Percentiles rank a stretch among this genome's conserved stretches.
These are phyloP conservation scores for Heterodera carotae DNA, from an alignment of 1,140 invertebrate genomes.

Conservation along the genomic window DNA sequence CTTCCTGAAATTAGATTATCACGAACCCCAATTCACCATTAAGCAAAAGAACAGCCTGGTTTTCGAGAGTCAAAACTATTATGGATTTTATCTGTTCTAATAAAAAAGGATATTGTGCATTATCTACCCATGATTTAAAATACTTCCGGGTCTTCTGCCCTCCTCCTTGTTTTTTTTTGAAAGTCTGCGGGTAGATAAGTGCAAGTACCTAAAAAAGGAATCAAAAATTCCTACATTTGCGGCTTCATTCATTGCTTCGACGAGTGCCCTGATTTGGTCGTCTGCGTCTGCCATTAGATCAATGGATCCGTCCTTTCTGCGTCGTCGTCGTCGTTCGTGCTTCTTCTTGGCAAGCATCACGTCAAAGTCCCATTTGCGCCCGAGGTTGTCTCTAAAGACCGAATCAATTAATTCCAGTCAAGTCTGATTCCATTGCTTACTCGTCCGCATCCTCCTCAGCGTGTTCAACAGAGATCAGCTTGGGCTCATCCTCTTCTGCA, in stretches of 20 bases:
- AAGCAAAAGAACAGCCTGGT: too few species aligned
- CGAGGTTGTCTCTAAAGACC: conserved; percentile 8
- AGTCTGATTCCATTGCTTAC: conserved; percentile 13
- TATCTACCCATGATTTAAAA: too few species aligned
- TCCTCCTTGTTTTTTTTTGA: too few species aligned
- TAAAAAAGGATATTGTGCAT: too few species aligned
- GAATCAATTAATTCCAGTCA: conserved; percentile 7
- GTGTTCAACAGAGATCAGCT: conserved; percentile 20
- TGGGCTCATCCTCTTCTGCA: conserved; percentile 26
- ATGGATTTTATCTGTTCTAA: too few species aligned
- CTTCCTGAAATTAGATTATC: conserved; percentile 40
- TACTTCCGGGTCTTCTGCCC: too few species aligned
- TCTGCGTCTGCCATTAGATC: conserved; percentile 63
- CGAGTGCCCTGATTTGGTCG: conserved; percentile 52
- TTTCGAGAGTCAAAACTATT: too few species aligned
- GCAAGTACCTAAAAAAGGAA: too few species aligned
- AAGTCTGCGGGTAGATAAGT: too few species aligned
- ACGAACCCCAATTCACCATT: too few species aligned
- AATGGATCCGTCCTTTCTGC: conserved; percentile 47
- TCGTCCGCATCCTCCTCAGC: conserved; percentile 35
- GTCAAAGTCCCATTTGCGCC: conserved; percentile 49
- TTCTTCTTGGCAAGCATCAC: conserved; percentile 52
- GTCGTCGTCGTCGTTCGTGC: conserved; percentile 28
- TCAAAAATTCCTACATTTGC: conserved; percentile 54
- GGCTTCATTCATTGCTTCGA: conserved; percentile 57